These are phyloP conservation scores for Cybosia mesomella DNA, from an alignment of 2,888 invertebrate genomes.

Conservation along the genomic window DNA sequence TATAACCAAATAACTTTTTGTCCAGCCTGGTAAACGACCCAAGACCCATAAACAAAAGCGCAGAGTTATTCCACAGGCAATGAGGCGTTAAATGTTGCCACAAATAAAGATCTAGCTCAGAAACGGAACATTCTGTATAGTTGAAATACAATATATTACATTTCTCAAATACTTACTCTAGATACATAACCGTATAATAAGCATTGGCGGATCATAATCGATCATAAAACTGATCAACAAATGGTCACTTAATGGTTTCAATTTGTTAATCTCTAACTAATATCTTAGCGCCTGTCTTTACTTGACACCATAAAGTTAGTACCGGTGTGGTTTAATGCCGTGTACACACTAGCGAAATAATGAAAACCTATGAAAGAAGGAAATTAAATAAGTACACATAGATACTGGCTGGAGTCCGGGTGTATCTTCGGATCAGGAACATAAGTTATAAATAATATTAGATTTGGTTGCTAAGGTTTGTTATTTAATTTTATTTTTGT, in stretches of 20 bases:
- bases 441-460: too few species aligned
- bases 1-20: too few species aligned
- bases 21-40: too few species aligned
- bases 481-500: too few species aligned
- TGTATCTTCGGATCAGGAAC: too few species aligned
- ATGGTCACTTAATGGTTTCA: slow-evolving; percentile 52
- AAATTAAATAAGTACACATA: not conserved
- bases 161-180: slow-evolving; percentile 52
- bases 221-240: slow-evolving; percentile 58
- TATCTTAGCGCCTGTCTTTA: slow-evolving; percentile 56
- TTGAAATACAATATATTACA: slow-evolving; percentile 32
- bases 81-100: not conserved
- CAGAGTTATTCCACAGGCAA: not conserved
- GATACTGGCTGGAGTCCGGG: too few species aligned
- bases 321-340: slow-evolving; percentile 8
- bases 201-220: slow-evolving; percentile 49
- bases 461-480: too few species aligned
- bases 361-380: not conserved
- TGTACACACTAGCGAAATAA: slow-evolving; percentile 1
- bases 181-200: slow-evolving; percentile 53
- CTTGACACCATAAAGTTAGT: slow-evolving; percentile 25
- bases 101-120: not conserved
- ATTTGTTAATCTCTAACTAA: slow-evolving; percentile 55
- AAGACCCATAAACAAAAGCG: too few species aligned
- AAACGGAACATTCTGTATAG: not conserved